Conservation (phyloP, 2,113 vertebrate genomes). For the Phalacrocorax aristotelis region DNA sequence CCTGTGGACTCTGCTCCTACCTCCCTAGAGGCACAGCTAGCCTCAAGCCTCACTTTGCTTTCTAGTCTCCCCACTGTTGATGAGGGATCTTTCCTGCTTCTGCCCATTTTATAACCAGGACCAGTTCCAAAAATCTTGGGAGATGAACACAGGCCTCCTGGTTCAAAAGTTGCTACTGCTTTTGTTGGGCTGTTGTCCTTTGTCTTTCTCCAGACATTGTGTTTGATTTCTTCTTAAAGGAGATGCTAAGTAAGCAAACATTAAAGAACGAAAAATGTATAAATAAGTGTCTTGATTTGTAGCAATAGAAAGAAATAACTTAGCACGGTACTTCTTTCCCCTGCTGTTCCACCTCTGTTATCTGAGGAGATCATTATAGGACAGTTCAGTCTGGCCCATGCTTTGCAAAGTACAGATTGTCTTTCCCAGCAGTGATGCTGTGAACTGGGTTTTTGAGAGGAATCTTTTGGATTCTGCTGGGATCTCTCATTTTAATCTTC, state of each 20-base stretch:
- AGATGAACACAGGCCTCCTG: background rate
- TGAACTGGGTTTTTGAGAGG: background rate
- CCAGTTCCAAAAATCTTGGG: background rate
- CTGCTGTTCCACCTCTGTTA: background rate
- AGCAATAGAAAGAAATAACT: accelerated
- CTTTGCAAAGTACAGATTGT: background rate
- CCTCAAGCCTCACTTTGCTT: background rate
- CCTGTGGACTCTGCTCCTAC: background rate
- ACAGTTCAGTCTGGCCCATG: background rate
- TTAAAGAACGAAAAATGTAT: background rate
- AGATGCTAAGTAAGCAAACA: background rate
- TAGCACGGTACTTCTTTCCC: background rate
- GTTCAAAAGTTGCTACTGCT: background rate
- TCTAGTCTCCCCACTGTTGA: background rate
- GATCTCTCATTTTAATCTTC: background rate
- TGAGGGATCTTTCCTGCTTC: background rate
- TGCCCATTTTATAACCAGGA: background rate
- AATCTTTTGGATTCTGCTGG: background rate
- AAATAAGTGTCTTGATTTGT: background rate
- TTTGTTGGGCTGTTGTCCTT: background rate
- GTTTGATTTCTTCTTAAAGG: background rate
- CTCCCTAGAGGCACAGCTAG: background rate
- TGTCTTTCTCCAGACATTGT: background rate
- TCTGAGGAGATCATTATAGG: background rate
- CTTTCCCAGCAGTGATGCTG: background rate